Conservation (phyloP, 2,797 vertebrate genomes). For the Enteromius unitaeniatus region DNA sequence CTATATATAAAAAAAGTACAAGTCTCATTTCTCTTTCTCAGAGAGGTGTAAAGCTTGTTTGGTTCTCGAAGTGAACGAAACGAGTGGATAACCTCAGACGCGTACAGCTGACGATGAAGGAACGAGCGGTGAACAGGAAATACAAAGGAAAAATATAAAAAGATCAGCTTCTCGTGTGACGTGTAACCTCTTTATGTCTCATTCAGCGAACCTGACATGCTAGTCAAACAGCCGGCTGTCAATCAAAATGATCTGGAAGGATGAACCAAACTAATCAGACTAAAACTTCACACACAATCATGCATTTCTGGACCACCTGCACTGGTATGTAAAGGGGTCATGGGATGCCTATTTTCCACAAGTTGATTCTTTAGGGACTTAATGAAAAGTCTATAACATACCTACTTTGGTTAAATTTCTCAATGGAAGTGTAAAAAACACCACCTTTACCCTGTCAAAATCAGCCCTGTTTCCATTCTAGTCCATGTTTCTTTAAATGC, state of each 20-base stretch:
- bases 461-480: too few relatives aligned
- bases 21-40: conserved; percentile 77
- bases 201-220: background rate
- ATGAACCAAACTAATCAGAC: conserved; percentile 7
- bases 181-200: background rate
- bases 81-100: conserved; percentile 68
- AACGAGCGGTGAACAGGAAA: background rate
- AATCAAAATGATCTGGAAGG: background rate
- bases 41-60: conserved; percentile 78
- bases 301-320: conserved; percentile 26
- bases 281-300: background rate
- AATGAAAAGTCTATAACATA: too few relatives aligned
- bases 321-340: conserved; percentile 1
- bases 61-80: conserved; percentile 73
- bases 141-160: background rate
- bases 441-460: too few relatives aligned
- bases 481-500: too few relatives aligned
- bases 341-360: too few relatives aligned
- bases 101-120: conserved; percentile 65
- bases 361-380: too few relatives aligned
- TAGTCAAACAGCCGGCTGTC: conserved; percentile 1
- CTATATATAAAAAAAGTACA: conserved; percentile 81
- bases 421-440: too few relatives aligned
- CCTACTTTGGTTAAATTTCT: too few relatives aligned
- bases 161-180: background rate